These are phyloP conservation scores for Diplogasteroides magnus DNA, from an alignment of 1,140 invertebrate species.

Conservation along the genomic window DNA sequence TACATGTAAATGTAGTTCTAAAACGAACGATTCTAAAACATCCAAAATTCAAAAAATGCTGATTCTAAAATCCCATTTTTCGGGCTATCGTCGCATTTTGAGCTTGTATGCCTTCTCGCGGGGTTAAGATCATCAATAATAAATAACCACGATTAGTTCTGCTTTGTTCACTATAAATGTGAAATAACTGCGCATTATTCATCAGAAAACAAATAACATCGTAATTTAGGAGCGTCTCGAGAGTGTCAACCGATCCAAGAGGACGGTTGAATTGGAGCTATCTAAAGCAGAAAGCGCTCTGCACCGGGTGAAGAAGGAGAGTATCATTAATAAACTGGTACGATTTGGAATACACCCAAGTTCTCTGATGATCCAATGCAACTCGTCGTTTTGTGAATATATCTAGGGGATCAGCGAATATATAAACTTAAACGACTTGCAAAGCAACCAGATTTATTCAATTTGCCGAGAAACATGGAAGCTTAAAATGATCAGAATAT, in stretches of 20 bases:
- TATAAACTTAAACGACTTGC: too few species aligned
- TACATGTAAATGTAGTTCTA: too few species aligned
- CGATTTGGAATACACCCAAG: too few species aligned
- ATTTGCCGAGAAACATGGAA: too few species aligned
- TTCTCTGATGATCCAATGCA: too few species aligned
- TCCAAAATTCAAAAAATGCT: too few species aligned
- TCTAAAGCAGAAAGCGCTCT: slow-evolving; percentile 1
- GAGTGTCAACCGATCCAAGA: background rate
- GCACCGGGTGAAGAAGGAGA: slow-evolving; percentile 6
- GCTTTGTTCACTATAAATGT: slow-evolving; percentile 1
- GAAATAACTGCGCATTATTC: slow-evolving; percentile 1
- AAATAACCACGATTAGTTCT: background rate
- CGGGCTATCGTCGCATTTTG: background rate
- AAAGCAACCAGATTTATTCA: too few species aligned
- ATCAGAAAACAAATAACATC: slow-evolving; percentile 4
- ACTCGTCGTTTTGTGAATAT: too few species aligned
- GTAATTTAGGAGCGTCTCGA: slow-evolving; percentile 10
- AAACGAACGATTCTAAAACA: too few species aligned
- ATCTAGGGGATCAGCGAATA: too few species aligned
- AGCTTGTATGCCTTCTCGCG: background rate
- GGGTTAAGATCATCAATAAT: background rate
- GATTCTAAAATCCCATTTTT: background rate
- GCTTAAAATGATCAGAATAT: too few species aligned
- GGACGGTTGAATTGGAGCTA: slow-evolving; percentile 13
- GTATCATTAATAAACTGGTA: background rate